Evolutionary conservation across 1,140 invertebrate genomes (phyloP).

Genomic region (Reticulitermes speratus): DNA sequence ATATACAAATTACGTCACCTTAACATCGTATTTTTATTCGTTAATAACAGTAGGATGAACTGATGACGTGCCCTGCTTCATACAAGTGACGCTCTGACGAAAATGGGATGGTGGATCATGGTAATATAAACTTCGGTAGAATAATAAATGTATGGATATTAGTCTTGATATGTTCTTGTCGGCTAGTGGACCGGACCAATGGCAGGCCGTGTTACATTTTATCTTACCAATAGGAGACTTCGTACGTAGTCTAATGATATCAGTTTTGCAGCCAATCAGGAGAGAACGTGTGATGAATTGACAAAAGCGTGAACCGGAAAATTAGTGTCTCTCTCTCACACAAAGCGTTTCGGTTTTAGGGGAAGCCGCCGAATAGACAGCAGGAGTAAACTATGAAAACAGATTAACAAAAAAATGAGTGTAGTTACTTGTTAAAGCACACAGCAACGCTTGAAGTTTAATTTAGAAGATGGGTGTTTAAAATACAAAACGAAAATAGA

Average conservation of each 20-base stretch:
- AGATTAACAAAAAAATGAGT: slow-evolving; percentile 10
- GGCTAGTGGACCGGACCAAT: not conserved
- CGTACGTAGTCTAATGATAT: not conserved
- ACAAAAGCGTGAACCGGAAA: not conserved
- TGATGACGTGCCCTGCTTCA: not conserved
- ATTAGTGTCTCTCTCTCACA: not conserved
- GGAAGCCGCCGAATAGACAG: not conserved
- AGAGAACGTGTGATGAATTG: not conserved
- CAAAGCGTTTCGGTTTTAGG: not conserved
- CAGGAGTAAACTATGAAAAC: not conserved
- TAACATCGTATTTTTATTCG: not conserved
- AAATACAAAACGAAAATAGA: not conserved
- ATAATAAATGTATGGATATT: slow-evolving; percentile 17
- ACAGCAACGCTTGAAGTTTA: not conserved
- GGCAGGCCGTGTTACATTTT: not conserved
- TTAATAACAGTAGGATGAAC: not conserved
- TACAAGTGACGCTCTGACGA: no score
- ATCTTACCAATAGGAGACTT: not conserved
- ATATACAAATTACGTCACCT: not conserved
- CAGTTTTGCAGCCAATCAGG: slow-evolving; percentile 7
- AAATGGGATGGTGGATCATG: not conserved
- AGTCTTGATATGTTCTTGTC: slow-evolving; percentile 11
- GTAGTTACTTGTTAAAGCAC: not conserved
- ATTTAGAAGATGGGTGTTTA: not conserved
- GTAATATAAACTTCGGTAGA: not conserved